Evolutionary conservation across 1,140 invertebrate species (phyloP).

Genomic region (Trichonephila inaurata): DNA sequence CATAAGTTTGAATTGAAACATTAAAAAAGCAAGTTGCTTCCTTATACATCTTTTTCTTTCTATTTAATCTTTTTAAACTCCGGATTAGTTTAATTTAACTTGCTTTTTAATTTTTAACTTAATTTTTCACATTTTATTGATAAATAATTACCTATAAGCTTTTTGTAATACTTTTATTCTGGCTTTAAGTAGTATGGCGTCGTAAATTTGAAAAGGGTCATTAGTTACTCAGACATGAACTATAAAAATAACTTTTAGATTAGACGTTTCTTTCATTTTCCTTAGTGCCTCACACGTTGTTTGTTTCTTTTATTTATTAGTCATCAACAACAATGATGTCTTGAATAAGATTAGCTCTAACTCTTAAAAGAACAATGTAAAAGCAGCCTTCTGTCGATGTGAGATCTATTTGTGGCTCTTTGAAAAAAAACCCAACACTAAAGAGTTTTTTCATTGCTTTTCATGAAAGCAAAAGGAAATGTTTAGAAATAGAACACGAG

Average conservation of each 20-base stretch:
- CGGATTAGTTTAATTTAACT: no score
- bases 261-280: not conserved
- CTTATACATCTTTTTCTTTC: no score
- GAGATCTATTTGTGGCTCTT: not conserved
- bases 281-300: not conserved
- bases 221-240: not conserved
- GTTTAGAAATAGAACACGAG: not conserved
- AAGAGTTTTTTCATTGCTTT: no score
- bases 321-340: conserved; percentile 10
- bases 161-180: not conserved
- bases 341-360: conserved; percentile 8
- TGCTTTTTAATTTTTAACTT: no score
- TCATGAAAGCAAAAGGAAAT: not conserved
- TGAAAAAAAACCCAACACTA: not conserved
- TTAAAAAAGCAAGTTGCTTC: no score
- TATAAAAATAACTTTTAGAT: conserved; percentile 4
- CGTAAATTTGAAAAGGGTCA: not conserved
- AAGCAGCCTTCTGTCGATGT: not conserved
- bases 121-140: no score
- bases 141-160: no score
- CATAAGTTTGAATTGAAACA: no score
- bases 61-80: no score
- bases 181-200: not conserved
- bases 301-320: not conserved
- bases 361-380: conserved; percentile 15